phyloP scores from a whole-genome alignment of 1,140 invertebrate genomes.

The Marisa cornuarietis region DNA sequence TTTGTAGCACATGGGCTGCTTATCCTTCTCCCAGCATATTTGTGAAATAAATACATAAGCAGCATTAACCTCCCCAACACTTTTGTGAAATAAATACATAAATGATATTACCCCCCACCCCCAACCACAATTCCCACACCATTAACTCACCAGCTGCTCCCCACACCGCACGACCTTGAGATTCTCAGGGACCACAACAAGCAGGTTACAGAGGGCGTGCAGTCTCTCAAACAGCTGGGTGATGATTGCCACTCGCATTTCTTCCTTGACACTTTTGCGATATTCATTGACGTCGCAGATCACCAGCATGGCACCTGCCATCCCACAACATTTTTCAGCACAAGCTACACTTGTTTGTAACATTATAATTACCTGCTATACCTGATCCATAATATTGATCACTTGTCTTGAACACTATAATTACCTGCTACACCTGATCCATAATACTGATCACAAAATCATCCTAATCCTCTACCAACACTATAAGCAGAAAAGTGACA shows the following conservation, averaged over 20 bases:
- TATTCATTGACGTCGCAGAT: constrained; percentile 98
- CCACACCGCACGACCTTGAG: constrained; percentile 93
- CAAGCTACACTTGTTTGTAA: background rate
- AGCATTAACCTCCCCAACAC: too few species aligned
- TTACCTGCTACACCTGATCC: background rate
- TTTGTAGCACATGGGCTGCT: too few species aligned
- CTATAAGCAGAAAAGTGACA: too few species aligned
- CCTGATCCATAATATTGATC: background rate
- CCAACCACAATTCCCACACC: too few species aligned
- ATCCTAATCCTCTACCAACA: too few species aligned
- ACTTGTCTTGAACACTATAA: too few species aligned
- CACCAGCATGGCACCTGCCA: constrained; percentile 89
- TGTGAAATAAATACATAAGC: too few species aligned
- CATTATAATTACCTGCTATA: background rate
- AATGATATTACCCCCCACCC: too few species aligned
- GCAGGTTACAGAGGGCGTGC: constrained; percentile 93
- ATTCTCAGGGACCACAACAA: constrained; percentile 96
- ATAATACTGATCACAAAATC: background rate
- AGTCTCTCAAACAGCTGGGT: constrained; percentile 91
- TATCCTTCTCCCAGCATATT: too few species aligned
- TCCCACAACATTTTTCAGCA: constrained; percentile 10
- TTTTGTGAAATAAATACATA: too few species aligned
- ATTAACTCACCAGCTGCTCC: constrained; percentile 84
- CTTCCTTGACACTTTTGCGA: constrained; percentile 79
- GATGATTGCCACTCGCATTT: constrained; percentile 79